Evolutionary conservation across 2,888 invertebrate species (phyloP).

Genomic region (Pegoplata infirma): DNA sequence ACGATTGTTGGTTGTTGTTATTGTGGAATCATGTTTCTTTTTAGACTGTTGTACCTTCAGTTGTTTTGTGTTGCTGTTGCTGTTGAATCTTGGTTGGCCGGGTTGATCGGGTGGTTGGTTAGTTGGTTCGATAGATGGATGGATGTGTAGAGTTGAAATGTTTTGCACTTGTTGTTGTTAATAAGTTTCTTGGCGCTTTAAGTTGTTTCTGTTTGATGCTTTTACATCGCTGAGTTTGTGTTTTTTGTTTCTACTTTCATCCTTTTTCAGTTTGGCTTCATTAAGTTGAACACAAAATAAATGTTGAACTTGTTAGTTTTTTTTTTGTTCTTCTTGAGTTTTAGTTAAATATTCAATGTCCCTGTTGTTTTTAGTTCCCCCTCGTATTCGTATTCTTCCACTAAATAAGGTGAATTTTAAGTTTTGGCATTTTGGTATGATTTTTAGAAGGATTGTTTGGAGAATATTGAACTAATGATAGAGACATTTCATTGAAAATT

Average conservation of each 20-base stretch:
- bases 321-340: slow-evolving; percentile 9
- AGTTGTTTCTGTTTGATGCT: slow-evolving; percentile 48
- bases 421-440: slow-evolving; percentile 10
- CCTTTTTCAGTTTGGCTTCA: slow-evolving; percentile 48
- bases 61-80: slow-evolving; percentile 69
- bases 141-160: slow-evolving; percentile 28
- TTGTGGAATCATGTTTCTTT: slow-evolving; percentile 31
- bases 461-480: too few species aligned
- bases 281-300: slow-evolving; percentile 59
- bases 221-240: slow-evolving; percentile 25
- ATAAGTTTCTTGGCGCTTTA: slow-evolving; percentile 58
- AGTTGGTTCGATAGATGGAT: slow-evolving; percentile 36
- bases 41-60: slow-evolving; percentile 25
- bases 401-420: not conserved
- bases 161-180: slow-evolving; percentile 58
- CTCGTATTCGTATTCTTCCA: not conserved
- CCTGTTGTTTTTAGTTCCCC: slow-evolving; percentile 18
- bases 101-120: slow-evolving; percentile 33
- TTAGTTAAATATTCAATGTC: slow-evolving; percentile 27
- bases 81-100: slow-evolving; percentile 16
- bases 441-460: not conserved
- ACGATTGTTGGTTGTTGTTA: slow-evolving; percentile 68
- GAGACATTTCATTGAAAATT: too few species aligned
- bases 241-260: slow-evolving; percentile 35
- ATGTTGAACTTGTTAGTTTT: slow-evolving; percentile 53